Base-by-base conservation (phyloP, 2,797 vertebrate species). In the Thamnophis elegans region DNA sequence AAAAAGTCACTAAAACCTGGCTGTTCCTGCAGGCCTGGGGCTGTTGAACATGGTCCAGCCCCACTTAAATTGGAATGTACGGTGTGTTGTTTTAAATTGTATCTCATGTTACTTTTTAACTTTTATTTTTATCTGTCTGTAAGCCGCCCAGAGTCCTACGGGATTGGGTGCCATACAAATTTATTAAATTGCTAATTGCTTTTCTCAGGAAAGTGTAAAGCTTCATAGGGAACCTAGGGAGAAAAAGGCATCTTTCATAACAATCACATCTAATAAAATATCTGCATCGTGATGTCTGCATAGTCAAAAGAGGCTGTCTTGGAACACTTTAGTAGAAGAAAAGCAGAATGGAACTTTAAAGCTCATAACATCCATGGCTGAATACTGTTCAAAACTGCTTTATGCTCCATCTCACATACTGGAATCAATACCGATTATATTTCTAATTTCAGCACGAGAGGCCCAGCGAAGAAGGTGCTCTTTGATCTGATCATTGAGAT, bases 351-450 rank as follows among this genome's bases (percentile, higher is more conserved):
- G 28, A 36, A 12, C 36, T 51, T 51, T 9, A 16, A 36, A 78
- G 11, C 20, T 85, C 47, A 59, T 22, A 55, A 91, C 89, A 88
- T n/a, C 82, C 25, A 56, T 5, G 92, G 13, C 5, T 51, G 90
- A 51, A 1, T 54, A 73, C 5, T 56, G 0, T 90, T 47, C 16
- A 7, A 93, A 93, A 85, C 47, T 28, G 0, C 26, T 89, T 16
- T 93, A 92, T 56, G 51, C 1, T 8, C 6, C 1, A n/a, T 86
- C 13, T 92, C 53, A 60, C 1, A 73, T 36, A 87, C 14, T 91
- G 51, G 94, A 95, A 92, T 93, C 51, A 6, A 56, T 82, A 82
- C 60, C 65, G 13, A 91, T 0, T 87, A 1, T 92, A 9, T 88
- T 94, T 94, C 36, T n/a, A 88, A 6, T n/a, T 9, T 91, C 87